phyloP scores from a whole-genome alignment of 2,113 vertebrate genomes.

The Syngnathus typhle region DNA sequence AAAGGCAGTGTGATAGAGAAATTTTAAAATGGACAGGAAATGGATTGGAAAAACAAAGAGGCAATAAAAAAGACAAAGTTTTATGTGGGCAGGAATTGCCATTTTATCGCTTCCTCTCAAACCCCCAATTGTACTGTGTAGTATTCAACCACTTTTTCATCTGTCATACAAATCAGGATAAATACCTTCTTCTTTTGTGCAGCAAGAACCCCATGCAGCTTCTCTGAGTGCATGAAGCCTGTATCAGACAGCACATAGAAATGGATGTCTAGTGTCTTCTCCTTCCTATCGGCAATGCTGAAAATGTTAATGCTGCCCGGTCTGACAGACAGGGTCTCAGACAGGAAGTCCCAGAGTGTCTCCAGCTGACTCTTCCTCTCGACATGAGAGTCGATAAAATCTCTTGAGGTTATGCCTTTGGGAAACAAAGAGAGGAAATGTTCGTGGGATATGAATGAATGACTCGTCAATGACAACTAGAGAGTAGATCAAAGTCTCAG shows the following conservation, averaged over 20 bases:
- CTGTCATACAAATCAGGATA: slow-evolving; percentile 28
- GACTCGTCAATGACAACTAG: slow-evolving; percentile 50
- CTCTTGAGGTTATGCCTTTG: slow-evolving; percentile 75
- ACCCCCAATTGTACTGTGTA: slow-evolving; percentile 37
- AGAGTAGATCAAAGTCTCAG: slow-evolving; percentile 50
- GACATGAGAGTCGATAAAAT: slow-evolving; percentile 73
- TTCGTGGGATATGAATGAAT: slow-evolving; percentile 31
- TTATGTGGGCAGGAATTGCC: slow-evolving; percentile 52
- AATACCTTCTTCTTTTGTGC: slow-evolving; percentile 73
- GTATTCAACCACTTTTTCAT: slow-evolving; percentile 52
- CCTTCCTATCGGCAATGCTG: slow-evolving; percentile 64
- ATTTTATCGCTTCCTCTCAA: slow-evolving; percentile 42
- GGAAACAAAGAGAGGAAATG: slow-evolving; percentile 48
- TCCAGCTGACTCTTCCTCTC: slow-evolving; percentile 62
- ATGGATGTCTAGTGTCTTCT: slow-evolving; percentile 69
- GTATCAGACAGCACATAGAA: slow-evolving; percentile 65
- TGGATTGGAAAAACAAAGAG: slow-evolving; percentile 36
- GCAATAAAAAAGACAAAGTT: slow-evolving; percentile 38
- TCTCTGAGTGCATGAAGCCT: slow-evolving; percentile 72
- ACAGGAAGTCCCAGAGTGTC: slow-evolving; percentile 73
- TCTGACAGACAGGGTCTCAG: slow-evolving; percentile 67
- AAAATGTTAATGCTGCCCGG: slow-evolving; percentile 70
- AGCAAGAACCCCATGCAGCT: slow-evolving; percentile 70
- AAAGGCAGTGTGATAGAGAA: slow-evolving; percentile 1
- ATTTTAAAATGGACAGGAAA: slow-evolving; percentile 11